Evolutionary conservation across 2,888 invertebrate species (phyloP), one percentile per base, ranked within the genome.

Genomic region (Eupithecia subfuscata): DNA sequence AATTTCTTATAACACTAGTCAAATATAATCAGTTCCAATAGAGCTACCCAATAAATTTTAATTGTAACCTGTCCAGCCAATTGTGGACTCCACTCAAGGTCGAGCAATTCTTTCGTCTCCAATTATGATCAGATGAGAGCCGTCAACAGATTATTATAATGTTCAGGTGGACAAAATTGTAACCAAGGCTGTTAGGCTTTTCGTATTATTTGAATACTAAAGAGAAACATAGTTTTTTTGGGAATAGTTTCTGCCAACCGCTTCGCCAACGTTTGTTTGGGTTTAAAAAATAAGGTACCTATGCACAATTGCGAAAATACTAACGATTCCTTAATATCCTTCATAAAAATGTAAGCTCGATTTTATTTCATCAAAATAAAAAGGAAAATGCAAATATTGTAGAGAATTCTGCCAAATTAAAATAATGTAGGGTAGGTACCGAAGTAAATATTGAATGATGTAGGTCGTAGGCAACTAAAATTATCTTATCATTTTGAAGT

Each of bases 41-140:
- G n/a, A 67, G 18, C 43, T 68, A 18, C 43, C 43, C 43, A 68
- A 68, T 68, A 68, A 68, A 68, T 68, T 43, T 40, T 68, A 45
- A 68, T 68, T 68, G 68, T 40, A 68, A 68, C 68, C 43, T 68
- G 68, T 43, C 43, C 25, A 43, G 22, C 65, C 43, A 68, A 68
- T 68, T 69, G 52, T 69, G 9, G 52, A 34, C 25, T 69, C 25
- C n/a, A 43, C 5, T 14, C 68, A 71, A 71, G 65, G 64, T 64
- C 65, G 22, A 68, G 6, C 40, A n/a, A n/a, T 43, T 25, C 18
- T 40, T 43, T 22, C n/a, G 37, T 45, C 34, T 67, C 5, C 67
- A 40, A 37, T 67, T 16, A 40, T 40, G 40, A n/a, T 11, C 12
- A 65, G 34, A 34, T 18, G 60, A 22, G 56, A 56, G 25, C 12